Base-by-base conservation (phyloP, 53 echinoderm and acorn worm species). In the Hippasteria phrygiana region DNA sequence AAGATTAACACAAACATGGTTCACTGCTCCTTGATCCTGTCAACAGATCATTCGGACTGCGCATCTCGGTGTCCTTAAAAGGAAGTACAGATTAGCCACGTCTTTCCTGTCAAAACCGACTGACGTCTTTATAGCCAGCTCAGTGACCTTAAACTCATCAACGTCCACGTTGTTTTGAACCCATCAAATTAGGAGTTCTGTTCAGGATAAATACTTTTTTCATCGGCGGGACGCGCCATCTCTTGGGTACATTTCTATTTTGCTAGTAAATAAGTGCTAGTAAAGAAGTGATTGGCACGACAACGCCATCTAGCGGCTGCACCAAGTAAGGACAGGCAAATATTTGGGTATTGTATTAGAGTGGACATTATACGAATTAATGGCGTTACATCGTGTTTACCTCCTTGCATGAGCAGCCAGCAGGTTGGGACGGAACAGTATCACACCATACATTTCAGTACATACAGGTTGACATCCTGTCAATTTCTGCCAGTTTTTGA, bases 51-150 rank as follows among this genome's bases (percentile, higher is more conserved):
- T 59, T 24, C 20, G 20, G 59, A 24, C 28, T 59, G 2, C 26
- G 6, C 67, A 8, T 35, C 8, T 1, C 1, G 33, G 33, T 2
- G 2, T 31, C 33, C 67, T 14, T 35, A 14, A 7, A 26, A 33
- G 67, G 67, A 66, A 66, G 67, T 66, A 33, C 67, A 66, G 34
- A 66, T 66, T 66, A 35, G 32, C 9, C 32, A 9, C 33, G 36
- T 26, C 9, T 66, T 66, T 66, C 67, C 67, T 66, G 31, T 26
- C 18, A 4, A 33, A 66, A 66, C 33, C 14, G 34, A 35, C n/a
- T 66, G 67, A 66, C 67, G 36, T 66, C 36, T 66, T 66, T 59
- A 59, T 8, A 55, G n/a, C 22, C 8, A 59, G n/a, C 7, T 24
- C n/a, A n/a, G 2, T 59, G 59, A 59, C 59, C 59, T 59, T 59